phyloP scores from a whole-genome alignment of 1,140 invertebrate genomes.

The Periplaneta americana region DNA sequence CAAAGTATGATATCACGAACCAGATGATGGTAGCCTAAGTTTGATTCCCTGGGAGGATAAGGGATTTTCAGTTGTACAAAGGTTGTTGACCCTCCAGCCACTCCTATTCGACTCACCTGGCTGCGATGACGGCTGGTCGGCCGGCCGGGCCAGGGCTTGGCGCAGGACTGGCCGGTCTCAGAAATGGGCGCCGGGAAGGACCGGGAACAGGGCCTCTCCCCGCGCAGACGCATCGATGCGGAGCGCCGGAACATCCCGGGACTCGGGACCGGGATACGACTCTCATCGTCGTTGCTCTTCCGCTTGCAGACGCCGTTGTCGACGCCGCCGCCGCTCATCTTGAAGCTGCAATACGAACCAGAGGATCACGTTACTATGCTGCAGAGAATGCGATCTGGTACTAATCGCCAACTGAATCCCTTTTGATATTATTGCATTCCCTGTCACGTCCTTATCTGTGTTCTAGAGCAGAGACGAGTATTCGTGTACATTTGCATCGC shows the following conservation, averaged over 20 bases:
- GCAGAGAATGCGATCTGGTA: too few relatives aligned
- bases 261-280: constrained; percentile 33
- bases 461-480: too few relatives aligned
- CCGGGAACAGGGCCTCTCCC: constrained; percentile 28
- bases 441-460: too few relatives aligned
- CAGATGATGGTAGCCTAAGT: too few relatives aligned
- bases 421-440: too few relatives aligned
- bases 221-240: constrained; percentile 37
- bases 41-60: too few relatives aligned
- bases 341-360: neutral
- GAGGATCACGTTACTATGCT: too few relatives aligned
- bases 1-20: too few relatives aligned
- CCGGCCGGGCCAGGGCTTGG: neutral
- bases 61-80: too few relatives aligned
- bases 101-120: neutral
- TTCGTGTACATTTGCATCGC: too few relatives aligned
- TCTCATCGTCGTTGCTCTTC: neutral
- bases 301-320: neutral
- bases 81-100: neutral
- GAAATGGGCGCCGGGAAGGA: constrained; percentile 19
- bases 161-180: neutral
- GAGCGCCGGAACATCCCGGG: constrained; percentile 32
- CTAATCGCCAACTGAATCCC: too few relatives aligned
- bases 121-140: neutral
- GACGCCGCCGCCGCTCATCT: neutral